Percentiles rank a stretch among this genome's conserved stretches.
Evolutionary conservation across 2,797 vertebrate genomes (phyloP).

Genomic region (Oreortyx pictus): DNA sequence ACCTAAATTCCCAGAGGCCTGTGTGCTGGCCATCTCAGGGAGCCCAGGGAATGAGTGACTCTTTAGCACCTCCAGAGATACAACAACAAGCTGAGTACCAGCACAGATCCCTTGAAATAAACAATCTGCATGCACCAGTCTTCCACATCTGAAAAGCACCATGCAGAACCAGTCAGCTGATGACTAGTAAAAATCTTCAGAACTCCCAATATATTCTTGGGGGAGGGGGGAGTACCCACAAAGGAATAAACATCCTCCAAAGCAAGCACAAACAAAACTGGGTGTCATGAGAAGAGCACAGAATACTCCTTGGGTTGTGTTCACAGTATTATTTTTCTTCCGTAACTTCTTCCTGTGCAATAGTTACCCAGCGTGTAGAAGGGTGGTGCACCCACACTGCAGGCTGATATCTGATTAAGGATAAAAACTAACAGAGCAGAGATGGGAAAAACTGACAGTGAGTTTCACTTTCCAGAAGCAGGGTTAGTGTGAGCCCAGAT

Average conservation of each 20-base stretch:
- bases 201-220: not conserved
- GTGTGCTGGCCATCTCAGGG: not conserved
- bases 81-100: not conserved
- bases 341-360: not conserved
- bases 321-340: not conserved
- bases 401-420: not conserved
- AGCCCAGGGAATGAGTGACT: not conserved
- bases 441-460: not conserved
- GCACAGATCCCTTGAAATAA: not conserved
- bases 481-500: not conserved
- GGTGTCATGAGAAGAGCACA: not conserved
- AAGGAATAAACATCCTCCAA: constrained; percentile 6
- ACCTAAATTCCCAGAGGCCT: not conserved
- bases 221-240: not conserved
- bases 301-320: not conserved
- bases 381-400: not conserved
- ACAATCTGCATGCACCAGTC: accelerated
- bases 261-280: not conserved
- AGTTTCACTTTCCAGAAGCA: not conserved
- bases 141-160: not conserved
- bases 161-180: not conserved
- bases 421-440: not conserved
- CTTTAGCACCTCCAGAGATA: accelerated
- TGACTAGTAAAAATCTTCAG: not conserved
- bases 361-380: not conserved